phyloP scores from a whole-genome alignment of 2,888 invertebrate genomes.

The Pocota personata region DNA sequence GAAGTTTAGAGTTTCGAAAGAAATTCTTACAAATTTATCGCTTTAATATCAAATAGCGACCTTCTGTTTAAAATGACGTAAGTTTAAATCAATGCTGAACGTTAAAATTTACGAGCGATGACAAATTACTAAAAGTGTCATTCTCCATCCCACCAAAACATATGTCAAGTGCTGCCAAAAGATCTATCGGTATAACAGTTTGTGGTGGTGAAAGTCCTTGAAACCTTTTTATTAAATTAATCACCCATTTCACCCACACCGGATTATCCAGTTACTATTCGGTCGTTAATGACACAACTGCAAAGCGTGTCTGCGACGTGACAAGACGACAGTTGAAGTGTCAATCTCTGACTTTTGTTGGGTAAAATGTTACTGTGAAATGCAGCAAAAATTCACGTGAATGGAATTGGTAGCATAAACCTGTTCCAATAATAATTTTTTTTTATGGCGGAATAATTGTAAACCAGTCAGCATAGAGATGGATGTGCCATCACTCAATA shows the following conservation, averaged over 20 bases:
- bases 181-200: background rate
- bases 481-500: constrained; percentile 11
- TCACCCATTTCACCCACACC: background rate
- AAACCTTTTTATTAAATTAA: background rate
- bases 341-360: background rate
- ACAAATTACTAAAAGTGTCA: background rate
- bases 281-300: background rate
- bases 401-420: background rate
- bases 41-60: background rate
- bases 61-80: too few relatives aligned
- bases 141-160: background rate
- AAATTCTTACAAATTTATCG: background rate
- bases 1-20: background rate
- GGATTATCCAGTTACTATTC: background rate
- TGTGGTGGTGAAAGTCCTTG: background rate
- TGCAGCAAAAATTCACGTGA: background rate
- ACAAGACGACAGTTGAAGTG: background rate
- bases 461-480: background rate
- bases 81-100: too few relatives aligned
- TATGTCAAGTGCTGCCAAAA: background rate
- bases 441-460: background rate
- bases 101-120: background rate
- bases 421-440: background rate
- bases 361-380: background rate
- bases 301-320: background rate